Base-by-base conservation (phyloP, 2,113 vertebrate genomes). In the Pimephales promelas region DNA sequence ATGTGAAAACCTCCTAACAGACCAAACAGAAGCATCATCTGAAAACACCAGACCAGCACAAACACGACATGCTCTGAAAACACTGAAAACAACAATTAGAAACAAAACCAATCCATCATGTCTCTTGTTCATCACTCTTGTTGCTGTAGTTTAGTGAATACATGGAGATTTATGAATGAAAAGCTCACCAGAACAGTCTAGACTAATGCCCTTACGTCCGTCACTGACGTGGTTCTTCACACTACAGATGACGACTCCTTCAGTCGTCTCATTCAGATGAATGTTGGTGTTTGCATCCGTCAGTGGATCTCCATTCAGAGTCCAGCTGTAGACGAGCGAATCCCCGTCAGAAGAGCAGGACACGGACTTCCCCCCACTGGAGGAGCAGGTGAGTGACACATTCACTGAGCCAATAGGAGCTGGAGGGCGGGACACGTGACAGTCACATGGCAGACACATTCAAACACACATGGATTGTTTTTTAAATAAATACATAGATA, bases 301-400 rank as follows among this genome's bases (percentile, higher is more conserved):
- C 4, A 22, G 73, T 34, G 28, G 1, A 13, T 36, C 28, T 56
- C 28, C 74, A 76, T 76, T 57, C 26, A 76, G 74, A 75, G 36
- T 64, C 71, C 71, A 83, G 71, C 0, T 62, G 71, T 54, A 83
- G 71, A 28, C 0, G 24, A 75, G 24, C 18, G 11, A 22, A 49
- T 83, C 72, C 18, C 81, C 81, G 1, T 78, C 64, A 79, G 83
- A 77, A 24, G 64, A 84, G 77, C 75, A 84, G 74, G 18, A 47
- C 34, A 59, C 34, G 57, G 7, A 26, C 36, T 45, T 75, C 31
- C 22, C 6, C 1, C 5, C 10, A 79, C 9, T 43, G 64, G 66
- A 71, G 47, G 74, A 71, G 66, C 83, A 72, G 83, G 2, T 84
- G 76, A 49, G 7, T 3, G 49, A 64, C 64, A 84, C 24, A 5